Evolutionary conservation across 2,888 invertebrate species (phyloP), one percentile per base, ranked within the genome.

Genomic region (Scaptomyza flava): DNA sequence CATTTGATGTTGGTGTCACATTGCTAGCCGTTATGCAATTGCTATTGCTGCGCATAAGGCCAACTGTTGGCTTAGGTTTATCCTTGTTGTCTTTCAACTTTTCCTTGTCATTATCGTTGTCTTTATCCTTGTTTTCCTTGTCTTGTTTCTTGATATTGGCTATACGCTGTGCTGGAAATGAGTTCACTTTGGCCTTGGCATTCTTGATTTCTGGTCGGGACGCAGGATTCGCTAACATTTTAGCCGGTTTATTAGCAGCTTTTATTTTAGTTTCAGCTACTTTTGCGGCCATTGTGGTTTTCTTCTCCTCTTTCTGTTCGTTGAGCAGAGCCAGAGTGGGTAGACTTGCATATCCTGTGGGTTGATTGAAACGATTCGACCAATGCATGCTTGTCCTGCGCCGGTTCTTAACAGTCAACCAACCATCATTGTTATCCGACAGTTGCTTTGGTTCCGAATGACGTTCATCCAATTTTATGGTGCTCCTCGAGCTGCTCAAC

Each of bases 401-500:
- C 41, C 95, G 94, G 48, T 96, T 95, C 83, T 96, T 95, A 0
- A 98, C 98, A 0, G 96, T 98, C 72, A 97, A 94, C 98, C 98
- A 98, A 0, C 98, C 98, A 77, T 96, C 96, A 43, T 90, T 89
- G 42, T 94, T 89, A 20, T 90, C 90, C 5, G 74, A 64, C 86
- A 89, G 74, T 81, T 77, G 90, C 62, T 92, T 92, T 1, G 91
- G 87, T 79, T 92, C 87, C 41, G 90, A 90, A 63, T 82, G 81
- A 12, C 89, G 62, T 60, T 91, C 89, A 65, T 90, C 75, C 31
- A 72, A 45, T 34, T 67, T 74, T 11, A 86, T 56, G 0, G 78
- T 81, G 86, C 91, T 76, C 68, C 91, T 73, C 51, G 92, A 79
- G 69, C 89, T 73, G 73, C 89, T 72, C 54, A 92, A 75, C 46